phyloP scores from a whole-genome alignment of 2,888 invertebrate genomes.

The Caenorhabditis becei region DNA sequence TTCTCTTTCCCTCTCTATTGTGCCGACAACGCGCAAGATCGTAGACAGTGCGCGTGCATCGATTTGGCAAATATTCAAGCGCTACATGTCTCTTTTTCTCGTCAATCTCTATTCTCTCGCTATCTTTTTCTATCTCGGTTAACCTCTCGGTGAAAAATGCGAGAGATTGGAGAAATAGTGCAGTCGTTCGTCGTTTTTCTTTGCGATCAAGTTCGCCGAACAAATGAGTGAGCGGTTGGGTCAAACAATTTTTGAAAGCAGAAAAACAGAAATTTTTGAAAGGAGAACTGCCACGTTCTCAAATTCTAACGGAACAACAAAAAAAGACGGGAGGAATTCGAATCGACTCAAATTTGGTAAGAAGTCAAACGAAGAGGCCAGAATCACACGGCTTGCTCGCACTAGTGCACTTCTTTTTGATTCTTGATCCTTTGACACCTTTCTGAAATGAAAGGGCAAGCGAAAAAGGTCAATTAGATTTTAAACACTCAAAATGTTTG shows the following conservation, averaged over 20 bases:
- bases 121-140: constrained; percentile 12
- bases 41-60: constrained; percentile 49
- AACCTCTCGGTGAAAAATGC: constrained; percentile 22
- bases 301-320: no score
- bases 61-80: constrained; percentile 60
- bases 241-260: constrained; percentile 15
- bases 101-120: constrained; percentile 15
- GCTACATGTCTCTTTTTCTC: constrained; percentile 45
- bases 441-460: no score
- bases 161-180: constrained; percentile 30
- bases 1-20: constrained; percentile 8
- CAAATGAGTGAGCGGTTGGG: constrained; percentile 13
- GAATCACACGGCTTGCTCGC: no score
- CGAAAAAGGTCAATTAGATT: no score
- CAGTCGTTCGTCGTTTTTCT: constrained; percentile 32
- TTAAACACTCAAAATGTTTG: background rate
- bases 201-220: constrained; percentile 44
- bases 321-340: no score
- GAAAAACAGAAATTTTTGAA: background rate
- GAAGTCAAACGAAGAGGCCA: no score
- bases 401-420: no score
- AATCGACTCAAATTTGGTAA: no score
- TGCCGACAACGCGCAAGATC: constrained; percentile 34
- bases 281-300: no score
- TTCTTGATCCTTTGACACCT: no score